Evolutionary conservation across 1,140 invertebrate species (phyloP), one percentile per base, ranked within the genome.

Genomic region (Drosophila nasuta): DNA sequence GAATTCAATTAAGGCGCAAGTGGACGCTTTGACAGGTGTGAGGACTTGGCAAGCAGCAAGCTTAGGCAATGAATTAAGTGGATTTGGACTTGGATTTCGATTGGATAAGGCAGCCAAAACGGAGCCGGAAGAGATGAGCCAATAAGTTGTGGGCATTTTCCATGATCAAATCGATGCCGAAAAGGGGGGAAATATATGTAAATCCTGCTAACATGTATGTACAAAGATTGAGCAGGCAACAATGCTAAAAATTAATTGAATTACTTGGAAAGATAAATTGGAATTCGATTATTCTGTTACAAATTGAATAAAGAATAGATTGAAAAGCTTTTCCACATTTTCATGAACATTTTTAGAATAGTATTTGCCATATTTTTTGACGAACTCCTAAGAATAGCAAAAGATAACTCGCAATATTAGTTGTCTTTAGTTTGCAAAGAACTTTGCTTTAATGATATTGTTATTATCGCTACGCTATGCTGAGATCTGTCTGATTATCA

Each of bases 1-100:
- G 85, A 88, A 88, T 88, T 88, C 83, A 88, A 89, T 88, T 88
- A 88, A 88, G 85, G 67, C 57, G 60, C 62, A 78, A 78, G 82
- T 81, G 68, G 77, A 79, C 56, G 54, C 49, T 60, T 25, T 52
- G 68, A 64, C 76, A 86, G 82, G 83, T 87, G 80, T 74, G 64
- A 78, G 82, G 63, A 70, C 49, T 80, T 62, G 20, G 11, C 52
- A 71, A 67, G 81, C 45, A 46, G 25, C 63, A 56, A 57, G 83
- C 70, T 87, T 51, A 70, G 70, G 49, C 83, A 72, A 81, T 83
- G 64, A 88, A 83, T 83, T 78, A 67, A 83, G 77, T 76, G 72
- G 33, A 70, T 69, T 70, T 20, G 35, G 33, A 66, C 15, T 28
- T 28, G 33, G 17, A 71, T 10, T 5, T 5, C 33, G 33, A 33